Evolutionary conservation across 2,797 vertebrate genomes (phyloP), one percentile per base, ranked within the genome.

Genomic region (Epinephelus awoara): DNA sequence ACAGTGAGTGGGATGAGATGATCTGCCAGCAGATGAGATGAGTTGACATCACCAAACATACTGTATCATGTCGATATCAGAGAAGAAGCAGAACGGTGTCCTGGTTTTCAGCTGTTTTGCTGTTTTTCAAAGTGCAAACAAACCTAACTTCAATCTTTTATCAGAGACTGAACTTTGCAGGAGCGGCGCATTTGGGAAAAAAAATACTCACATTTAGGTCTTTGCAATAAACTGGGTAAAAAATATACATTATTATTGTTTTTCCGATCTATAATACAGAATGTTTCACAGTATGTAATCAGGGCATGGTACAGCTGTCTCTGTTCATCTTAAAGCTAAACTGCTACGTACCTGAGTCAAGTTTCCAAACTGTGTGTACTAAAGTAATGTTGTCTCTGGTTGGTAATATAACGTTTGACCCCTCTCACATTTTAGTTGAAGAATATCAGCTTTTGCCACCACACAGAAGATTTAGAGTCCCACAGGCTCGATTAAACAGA

Each of bases 1-100:
- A 72, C 84, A 67, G 79, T 13, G 83, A 85, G 84, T 82, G 84
- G 86, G 83, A 83, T 77, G 78, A 87, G 77, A 85, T 46, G 66
- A 85, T 80, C 75, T 80, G 83, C 47, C 83, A 81, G 71, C 55
- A 49, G 67, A 79, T 70, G 65, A 75, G 81, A 84, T 54, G 79
- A 85, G 73, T 14, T 82, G 76, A 84, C 85, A 83, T 69, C 75
- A 55, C 44, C 67, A 76, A 87, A 85, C 83, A 89, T 73, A 85
- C 62, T 77, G 85, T 65, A 80, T 83, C 47, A 7, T 71, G 79
- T 83, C 73, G 68, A 49, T 44, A 88, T 91, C 84, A 91, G 59
- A 90, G 79, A n/a, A 21, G 51, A 44, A 72, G 49, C 49, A 51
- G 49, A 72, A 73, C 21, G 3, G 7, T 25, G 81, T 76, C 84